Evolutionary conservation across 2,888 invertebrate species (phyloP), one percentile per base, ranked within the genome.

Genomic region (Agriopis leucophaearia): DNA sequence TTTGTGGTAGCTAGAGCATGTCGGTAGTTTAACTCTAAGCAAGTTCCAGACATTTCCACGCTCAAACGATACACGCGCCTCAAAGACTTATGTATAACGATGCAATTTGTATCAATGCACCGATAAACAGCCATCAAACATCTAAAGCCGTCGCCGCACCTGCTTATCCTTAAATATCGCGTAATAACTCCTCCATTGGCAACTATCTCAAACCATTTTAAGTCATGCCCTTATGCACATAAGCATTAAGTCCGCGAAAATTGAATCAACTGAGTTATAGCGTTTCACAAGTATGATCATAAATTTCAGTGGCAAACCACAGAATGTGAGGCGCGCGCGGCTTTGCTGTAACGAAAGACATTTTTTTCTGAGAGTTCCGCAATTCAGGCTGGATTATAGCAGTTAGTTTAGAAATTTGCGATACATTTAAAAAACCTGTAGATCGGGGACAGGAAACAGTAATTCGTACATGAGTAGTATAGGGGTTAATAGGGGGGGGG

Each of bases 101-200:
- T 85, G 83, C 84, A 88, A 88, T 90, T 89, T 89, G 88, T 89
- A 88, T 87, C 88, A 88, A 86, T 87, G 87, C 82, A 80, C 82
- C 81, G 86, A 89, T 88, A 86, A 82, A 78, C 77, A 79, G 79
- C 80, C 84, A 82, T 87, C 85, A 81, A 77, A 77, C 75, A 74
- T 81, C 82, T 86, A 89, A 91, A 91, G 90, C 80, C 66, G 76
- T 89, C 88, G 89, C 88, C 86, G 87, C 91, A 89, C 86, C 88
- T 90, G 87, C 88, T 89, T 88, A 88, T 82, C 81, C 82, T 80
- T 85, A 87, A 87, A 88, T 87, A 88, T 84, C 85, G 72, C 77
- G 79, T 88, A 88, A 89, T 87, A 83, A 80, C 82, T 77, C 80
- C 76, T 78, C 76, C 76, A 79, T 74, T 68, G 60, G 69, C 70